phyloP scores from a whole-genome alignment of 2,113 vertebrate species.

The pig (Sus scrofa) region T2T-Sscrofa CM000830.6:41719001-41719500 shows the following conservation, averaged over 20 bases:
- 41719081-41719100: background rate
- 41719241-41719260: slow-evolving; percentile 49
- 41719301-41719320: slow-evolving; percentile 41
- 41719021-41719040: background rate
- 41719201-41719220: slow-evolving; percentile 49
- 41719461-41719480: background rate
- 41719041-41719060: slow-evolving; percentile 21
- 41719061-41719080: background rate
- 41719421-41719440: background rate
- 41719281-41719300: slow-evolving; percentile 44
- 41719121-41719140: background rate
- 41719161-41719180: slow-evolving; percentile 41
- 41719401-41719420: slow-evolving; percentile 7
- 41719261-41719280: slow-evolving; percentile 64
- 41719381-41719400: slow-evolving; percentile 49
- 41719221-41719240: slow-evolving; percentile 39
- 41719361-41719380: slow-evolving; percentile 44
- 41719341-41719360: slow-evolving; percentile 55
- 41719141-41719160: background rate
- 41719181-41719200: slow-evolving; percentile 18
- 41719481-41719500: slow-evolving; percentile 12
- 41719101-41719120: background rate
- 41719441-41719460: slow-evolving; percentile 25
- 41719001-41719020: background rate
- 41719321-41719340: slow-evolving; percentile 69